These are phyloP conservation scores for Drosophila hamatofila DNA, from an alignment of 2,888 invertebrate species.

Conservation along the genomic window DNA sequence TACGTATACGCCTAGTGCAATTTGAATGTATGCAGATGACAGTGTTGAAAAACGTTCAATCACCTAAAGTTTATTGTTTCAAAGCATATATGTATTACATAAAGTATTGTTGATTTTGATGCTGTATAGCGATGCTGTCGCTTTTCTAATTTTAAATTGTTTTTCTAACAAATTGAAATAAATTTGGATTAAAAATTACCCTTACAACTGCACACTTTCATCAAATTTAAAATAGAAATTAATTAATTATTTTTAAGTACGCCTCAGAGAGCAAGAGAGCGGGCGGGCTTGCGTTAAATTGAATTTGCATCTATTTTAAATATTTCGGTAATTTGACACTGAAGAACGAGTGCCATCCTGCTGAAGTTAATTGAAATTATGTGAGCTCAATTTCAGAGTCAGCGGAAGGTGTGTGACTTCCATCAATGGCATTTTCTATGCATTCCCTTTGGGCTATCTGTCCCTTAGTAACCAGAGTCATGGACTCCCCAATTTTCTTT, in stretches of 20 bases:
- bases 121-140: not conserved
- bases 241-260: conserved; percentile 4
- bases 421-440: conserved; percentile 12
- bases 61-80: conserved; percentile 7
- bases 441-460: conserved; percentile 18
- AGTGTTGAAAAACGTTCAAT: conserved; percentile 22
- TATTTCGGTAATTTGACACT: conserved; percentile 27
- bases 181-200: not conserved
- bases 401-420: not conserved
- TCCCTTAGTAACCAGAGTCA: conserved; percentile 10
- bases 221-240: conserved; percentile 7
- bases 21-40: conserved; percentile 17
- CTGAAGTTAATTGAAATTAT: conserved; percentile 42
- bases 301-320: conserved; percentile 13
- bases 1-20: conserved; percentile 28
- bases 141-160: conserved; percentile 24
- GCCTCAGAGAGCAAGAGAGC: not conserved
- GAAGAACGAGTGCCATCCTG: conserved; percentile 4
- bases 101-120: not conserved
- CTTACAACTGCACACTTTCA: not conserved
- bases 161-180: conserved; percentile 8
- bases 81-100: not conserved
- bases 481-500: not conserved
- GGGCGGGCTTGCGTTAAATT: not conserved
- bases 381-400: conserved; percentile 18